A percentile compares a stretch with the other conserved stretches of the same genome.
Evolutionary conservation across 2,888 invertebrate genomes (phyloP).

Genomic region (Lycia hirtaria): DNA sequence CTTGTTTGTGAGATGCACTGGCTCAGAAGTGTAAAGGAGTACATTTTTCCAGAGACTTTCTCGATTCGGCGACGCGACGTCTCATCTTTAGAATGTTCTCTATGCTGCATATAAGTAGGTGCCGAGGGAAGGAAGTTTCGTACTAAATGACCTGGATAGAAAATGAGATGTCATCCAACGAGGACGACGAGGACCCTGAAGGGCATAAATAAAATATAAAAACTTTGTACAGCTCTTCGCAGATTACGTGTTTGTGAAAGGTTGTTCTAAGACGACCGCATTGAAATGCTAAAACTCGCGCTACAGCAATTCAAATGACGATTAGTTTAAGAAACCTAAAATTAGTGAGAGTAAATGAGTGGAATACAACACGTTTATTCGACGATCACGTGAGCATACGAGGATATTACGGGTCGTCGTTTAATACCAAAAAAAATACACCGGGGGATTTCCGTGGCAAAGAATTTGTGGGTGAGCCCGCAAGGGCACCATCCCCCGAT

Average conservation of each 20-base stretch:
- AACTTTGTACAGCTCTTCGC: neutral
- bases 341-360: slow-evolving; percentile 10
- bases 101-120: slow-evolving; percentile 42
- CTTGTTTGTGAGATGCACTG: slow-evolving; percentile 56
- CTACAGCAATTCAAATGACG: neutral
- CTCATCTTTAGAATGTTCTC: slow-evolving; percentile 52
- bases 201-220: slow-evolving; percentile 7
- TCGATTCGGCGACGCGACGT: slow-evolving; percentile 54
- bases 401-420: slow-evolving; percentile 43
- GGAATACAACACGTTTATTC: slow-evolving; percentile 30
- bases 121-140: slow-evolving; percentile 68
- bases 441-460: slow-evolving; percentile 74
- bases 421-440: slow-evolving; percentile 57
- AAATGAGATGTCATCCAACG: slow-evolving; percentile 57
- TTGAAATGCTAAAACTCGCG: slow-evolving; percentile 7
- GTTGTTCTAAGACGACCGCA: slow-evolving; percentile 1
- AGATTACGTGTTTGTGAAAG: slow-evolving; percentile 4
- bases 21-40: slow-evolving; percentile 62
- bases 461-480: slow-evolving; percentile 70
- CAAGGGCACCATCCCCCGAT: slow-evolving; percentile 65
- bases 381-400: slow-evolving; percentile 44
- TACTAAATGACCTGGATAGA: slow-evolving; percentile 68
- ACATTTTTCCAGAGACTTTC: slow-evolving; percentile 67
- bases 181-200: slow-evolving; percentile 36
- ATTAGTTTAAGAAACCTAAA: slow-evolving; percentile 16